Evolutionary conservation across 2,888 invertebrate genomes (phyloP).

Genomic region (Scrobipalpa atriplicella): DNA sequence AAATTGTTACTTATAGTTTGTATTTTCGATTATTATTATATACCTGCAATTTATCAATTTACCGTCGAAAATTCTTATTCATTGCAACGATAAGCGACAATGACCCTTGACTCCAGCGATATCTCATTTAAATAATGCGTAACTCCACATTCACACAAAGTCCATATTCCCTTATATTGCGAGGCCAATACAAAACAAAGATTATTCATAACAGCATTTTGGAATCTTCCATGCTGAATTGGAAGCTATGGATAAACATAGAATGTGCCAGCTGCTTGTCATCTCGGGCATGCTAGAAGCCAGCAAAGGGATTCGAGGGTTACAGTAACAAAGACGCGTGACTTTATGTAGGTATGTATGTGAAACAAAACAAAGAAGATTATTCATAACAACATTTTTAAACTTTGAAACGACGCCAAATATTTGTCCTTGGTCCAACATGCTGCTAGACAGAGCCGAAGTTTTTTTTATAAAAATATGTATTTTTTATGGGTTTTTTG

Average conservation of each 20-base stretch:
- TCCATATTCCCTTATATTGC: slow-evolving; percentile 38
- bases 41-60: background rate
- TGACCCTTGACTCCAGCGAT: background rate
- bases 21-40: background rate
- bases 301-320: no score
- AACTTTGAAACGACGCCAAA: slow-evolving; percentile 65
- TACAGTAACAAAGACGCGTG: no score
- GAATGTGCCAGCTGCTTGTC: no score
- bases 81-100: background rate
- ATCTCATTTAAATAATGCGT: background rate
- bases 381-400: slow-evolving; percentile 48
- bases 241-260: no score
- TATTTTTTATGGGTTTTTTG: background rate
- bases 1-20: no score
- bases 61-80: background rate
- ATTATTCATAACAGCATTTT: slow-evolving; percentile 47
- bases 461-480: background rate
- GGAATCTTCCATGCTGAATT: no score
- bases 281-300: no score
- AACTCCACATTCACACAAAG: background rate
- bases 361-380: slow-evolving; percentile 41
- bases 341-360: no score
- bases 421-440: slow-evolving; percentile 58
- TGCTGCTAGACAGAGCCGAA: slow-evolving; percentile 61
- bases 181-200: slow-evolving; percentile 40